Evolutionary conservation across 1,140 invertebrate species (phyloP), one percentile per base, ranked within the genome.

Genomic region (Leptoteleia sp.): DNA sequence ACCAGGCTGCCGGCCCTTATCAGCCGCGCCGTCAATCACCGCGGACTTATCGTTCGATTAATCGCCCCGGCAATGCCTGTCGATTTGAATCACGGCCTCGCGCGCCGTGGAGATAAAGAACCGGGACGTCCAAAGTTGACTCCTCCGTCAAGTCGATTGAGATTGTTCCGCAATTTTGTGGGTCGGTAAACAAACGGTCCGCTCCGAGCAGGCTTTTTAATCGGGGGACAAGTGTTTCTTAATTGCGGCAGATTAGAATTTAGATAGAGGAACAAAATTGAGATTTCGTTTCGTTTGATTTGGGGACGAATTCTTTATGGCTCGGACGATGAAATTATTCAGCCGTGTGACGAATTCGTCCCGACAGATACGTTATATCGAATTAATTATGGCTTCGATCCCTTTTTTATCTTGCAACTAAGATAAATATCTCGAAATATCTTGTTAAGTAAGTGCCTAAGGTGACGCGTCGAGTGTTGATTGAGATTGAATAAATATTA

Each of bases 41-140:
- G 27, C 27, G 38, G 40, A 72, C 67, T 78, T 78, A 78, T 78
- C 76, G 42, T 64, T 59, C 75, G 57, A 77, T 77, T 77, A 77
- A 77, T 77, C 75, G 50, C 29, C 31, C 27, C 42, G 65, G 71
- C 75, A 71, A 57, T 64, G 75, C 61, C 61, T 71, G 75, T 78
- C 65, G 57, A 71, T 71, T 61, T 43, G 52, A 77, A 68, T 77
- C 61, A 59, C 16, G 13, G 6, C 3, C 9, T 38, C 35, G 27
- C 33, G 27, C 42, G 50, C 57, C 55, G 47, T 37, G 31, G 9
- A 27, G 59, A 65, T 73, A 65, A 73, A 62, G 68, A 61, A 73
- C 27, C n/a, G 55, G 37, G 62, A 54, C 47, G 37, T 37, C 29
- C 59, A 12, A 48, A 64, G 31, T 45, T 48, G 38, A 55, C 52